phyloP scores from a whole-genome alignment of 2,888 invertebrate genomes.

The Trichogramma dendrolimi region DNA sequence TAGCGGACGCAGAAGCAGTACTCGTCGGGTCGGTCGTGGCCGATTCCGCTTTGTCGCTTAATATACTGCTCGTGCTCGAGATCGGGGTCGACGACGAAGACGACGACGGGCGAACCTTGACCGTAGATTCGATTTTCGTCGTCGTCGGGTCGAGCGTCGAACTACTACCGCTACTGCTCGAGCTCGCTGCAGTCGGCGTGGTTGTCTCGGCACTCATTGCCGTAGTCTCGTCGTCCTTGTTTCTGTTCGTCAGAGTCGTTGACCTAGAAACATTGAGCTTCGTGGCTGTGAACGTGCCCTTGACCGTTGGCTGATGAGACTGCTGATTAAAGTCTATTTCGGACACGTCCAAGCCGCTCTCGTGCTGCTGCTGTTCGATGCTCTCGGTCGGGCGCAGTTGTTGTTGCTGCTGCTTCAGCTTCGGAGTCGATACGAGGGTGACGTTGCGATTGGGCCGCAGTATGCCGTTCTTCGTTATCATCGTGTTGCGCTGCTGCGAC shows the following conservation, averaged over 20 bases:
- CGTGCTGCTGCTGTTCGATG: slow-evolving; percentile 5
- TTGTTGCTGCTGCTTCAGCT: slow-evolving; percentile 34
- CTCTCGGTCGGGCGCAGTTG: not conserved
- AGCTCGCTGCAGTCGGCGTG: slow-evolving; percentile 45
- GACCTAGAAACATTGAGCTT: slow-evolving; percentile 41
- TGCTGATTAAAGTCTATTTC: slow-evolving; percentile 47
- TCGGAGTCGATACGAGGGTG: slow-evolving; percentile 41
- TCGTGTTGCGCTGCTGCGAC: slow-evolving; percentile 44
- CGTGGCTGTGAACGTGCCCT: slow-evolving; percentile 46
- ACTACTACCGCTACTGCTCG: slow-evolving; percentile 22
- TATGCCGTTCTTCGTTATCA: slow-evolving; percentile 50
- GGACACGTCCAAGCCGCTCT: slow-evolving; percentile 39
- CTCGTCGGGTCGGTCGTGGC: slow-evolving; percentile 2
- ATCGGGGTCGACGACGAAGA: not conserved
- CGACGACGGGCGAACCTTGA: slow-evolving; percentile 7
- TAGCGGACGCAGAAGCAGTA: not conserved
- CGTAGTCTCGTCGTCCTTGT: slow-evolving; percentile 10
- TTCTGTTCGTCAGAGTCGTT: slow-evolving; percentile 11
- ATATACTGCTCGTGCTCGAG: slow-evolving; percentile 1
- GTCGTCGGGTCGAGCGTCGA: slow-evolving; percentile 34
- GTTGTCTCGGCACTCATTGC: slow-evolving; percentile 32
- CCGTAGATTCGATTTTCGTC: slow-evolving; percentile 29
- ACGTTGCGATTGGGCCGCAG: slow-evolving; percentile 43
- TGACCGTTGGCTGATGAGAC: slow-evolving; percentile 47
- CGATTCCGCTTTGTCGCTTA: too few relatives aligned